Conservation (phyloP, 2,113 vertebrate genomes). For the Misgurnus anguillicaudatus region DNA sequence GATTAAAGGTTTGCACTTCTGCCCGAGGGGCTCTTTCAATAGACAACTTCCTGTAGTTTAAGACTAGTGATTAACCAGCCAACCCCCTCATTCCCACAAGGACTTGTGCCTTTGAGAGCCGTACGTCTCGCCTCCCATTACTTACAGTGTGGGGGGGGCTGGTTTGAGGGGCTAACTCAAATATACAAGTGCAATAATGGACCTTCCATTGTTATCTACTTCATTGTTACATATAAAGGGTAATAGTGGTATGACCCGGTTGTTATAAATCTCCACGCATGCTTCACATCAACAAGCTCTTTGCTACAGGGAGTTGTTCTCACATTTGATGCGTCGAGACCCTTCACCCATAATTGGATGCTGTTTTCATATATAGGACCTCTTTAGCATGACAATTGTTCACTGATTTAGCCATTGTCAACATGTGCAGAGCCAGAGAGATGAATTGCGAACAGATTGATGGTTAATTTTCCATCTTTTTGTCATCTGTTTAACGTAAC, state of each 20-base stretch:
- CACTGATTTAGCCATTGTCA: conserved; percentile 53
- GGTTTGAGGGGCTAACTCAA: conserved; percentile 63
- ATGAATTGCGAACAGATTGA: conserved; percentile 36
- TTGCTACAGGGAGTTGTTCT: conserved; percentile 60
- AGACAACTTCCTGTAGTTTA: conserved; percentile 73
- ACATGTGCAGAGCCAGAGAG: conserved; percentile 36
- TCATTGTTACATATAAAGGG: conserved; percentile 63
- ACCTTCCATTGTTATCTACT: conserved; percentile 63
- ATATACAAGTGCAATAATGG: conserved; percentile 69
- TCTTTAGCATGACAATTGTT: conserved; percentile 66
- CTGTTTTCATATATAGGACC: conserved; percentile 49
- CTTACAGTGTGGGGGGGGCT: conserved; percentile 50
- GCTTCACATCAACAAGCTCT: conserved; percentile 58
- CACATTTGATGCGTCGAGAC: conserved; percentile 65
- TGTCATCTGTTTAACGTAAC: background rate
- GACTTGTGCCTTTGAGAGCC: conserved; percentile 67
- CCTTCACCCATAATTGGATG: conserved; percentile 66
- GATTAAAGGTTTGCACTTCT: conserved; percentile 58
- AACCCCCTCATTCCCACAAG: conserved; percentile 65
- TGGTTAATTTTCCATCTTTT: background rate
- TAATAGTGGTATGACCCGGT: conserved; percentile 63
- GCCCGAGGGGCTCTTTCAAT: conserved; percentile 66
- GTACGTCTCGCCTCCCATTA: conserved; percentile 69
- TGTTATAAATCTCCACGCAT: conserved; percentile 68
- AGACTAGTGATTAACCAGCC: conserved; percentile 71